Evolutionary conservation across 2,888 invertebrate species (phyloP).

Genomic region (Archips xylosteana): DNA sequence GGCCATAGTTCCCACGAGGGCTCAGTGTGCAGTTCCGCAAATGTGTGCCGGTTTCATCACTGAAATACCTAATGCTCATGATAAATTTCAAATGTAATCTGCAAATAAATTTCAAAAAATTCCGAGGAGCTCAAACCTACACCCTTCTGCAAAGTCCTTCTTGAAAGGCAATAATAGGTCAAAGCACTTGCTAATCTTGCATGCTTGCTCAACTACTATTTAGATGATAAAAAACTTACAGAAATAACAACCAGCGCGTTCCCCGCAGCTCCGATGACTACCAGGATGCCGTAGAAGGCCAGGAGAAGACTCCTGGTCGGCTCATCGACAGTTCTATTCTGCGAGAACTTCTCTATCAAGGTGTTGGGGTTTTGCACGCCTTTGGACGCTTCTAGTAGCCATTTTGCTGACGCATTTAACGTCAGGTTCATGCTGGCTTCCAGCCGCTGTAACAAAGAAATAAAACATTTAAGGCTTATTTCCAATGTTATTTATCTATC

Average conservation of each 20-base stretch:
- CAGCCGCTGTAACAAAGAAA: conserved; percentile 69
- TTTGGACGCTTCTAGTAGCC: conserved; percentile 77
- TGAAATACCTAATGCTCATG: no score
- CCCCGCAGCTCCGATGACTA: conserved; percentile 93
- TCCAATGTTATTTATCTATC: no score
- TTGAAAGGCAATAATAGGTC: no score
- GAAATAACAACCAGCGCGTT: conserved; percentile 93
- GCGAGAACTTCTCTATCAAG: conserved; percentile 87
- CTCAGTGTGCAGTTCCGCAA: no score
- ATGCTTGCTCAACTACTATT: no score
- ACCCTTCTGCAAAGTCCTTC: no score
- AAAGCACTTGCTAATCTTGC: no score
- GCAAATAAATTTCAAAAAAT: no score
- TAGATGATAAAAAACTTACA: conserved; percentile 65
- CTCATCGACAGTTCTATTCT: conserved; percentile 90
- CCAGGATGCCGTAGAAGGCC: conserved; percentile 90
- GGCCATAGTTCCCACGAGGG: no score
- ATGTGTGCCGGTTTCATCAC: no score
- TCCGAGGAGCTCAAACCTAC: no score
- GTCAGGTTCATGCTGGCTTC: conserved; percentile 73
- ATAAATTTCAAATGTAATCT: no score
- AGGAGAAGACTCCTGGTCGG: conserved; percentile 89
- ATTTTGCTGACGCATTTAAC: conserved; percentile 70
- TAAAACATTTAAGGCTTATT: conserved; percentile 3
- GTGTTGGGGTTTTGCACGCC: conserved; percentile 74